Evolutionary conservation across 1,140 invertebrate genomes (phyloP), one percentile per base, ranked within the genome.

Genomic region (Antheraea pernyi): DNA sequence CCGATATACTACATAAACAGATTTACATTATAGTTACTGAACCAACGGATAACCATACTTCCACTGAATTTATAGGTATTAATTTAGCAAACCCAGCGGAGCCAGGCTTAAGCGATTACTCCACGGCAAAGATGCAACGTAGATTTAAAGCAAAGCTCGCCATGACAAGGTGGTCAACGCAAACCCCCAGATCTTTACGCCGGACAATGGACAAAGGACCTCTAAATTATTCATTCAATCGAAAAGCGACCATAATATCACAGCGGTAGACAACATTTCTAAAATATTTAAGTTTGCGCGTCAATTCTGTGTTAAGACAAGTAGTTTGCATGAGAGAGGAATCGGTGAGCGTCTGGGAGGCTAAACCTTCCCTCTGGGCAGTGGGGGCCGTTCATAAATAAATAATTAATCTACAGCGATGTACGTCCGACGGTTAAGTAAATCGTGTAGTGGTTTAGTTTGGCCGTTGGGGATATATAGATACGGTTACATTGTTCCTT

Each of bases 121-220:
- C 73, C 71, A 74, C 78, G 80, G 80, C 87, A 82, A 89, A 91
- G 87, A 90, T 86, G 88, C 88, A 88, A 78, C 79, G 79, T 78
- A 83, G 86, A 85, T 91, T 91, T 89, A 84, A 73, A 79, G 72
- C 76, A 83, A 84, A 85, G 81, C 86, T 83, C 78, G 80, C 81
- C 86, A 82, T 88, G 88, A 89, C 88, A 89, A 90, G 88, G 88
- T 88, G 89, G 89, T 91, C 89, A 91, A 87, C 88, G 82, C 85
- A 82, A 85, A 76, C 82, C 87, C 86, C 80, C 67, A 83, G 81
- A 85, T 86, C 85, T 88, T 86, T 78, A 75, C 73, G 75, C 76
- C 79, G 83, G 84, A 86, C 86, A 83, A 85, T 79, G 83, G 86
- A 91, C 89, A 90, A 91, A 91, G 86, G 85, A 82, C 76, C 73